Evolutionary conservation across 2,888 invertebrate genomes (phyloP).

Genomic region (Athalia rosae): DNA sequence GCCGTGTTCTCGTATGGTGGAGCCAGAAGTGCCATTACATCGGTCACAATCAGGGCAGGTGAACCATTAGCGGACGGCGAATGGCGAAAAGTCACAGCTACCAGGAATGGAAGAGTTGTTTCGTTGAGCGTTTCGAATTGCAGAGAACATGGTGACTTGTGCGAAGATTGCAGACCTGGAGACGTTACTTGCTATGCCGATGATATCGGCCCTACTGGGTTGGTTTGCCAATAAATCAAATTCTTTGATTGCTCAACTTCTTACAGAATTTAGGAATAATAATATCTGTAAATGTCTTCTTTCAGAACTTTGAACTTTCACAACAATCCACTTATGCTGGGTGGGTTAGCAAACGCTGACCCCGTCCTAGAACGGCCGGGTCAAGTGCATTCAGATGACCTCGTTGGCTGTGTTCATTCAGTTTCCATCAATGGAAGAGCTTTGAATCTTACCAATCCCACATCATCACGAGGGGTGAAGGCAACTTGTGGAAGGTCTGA

Average conservation of each 20-base stretch:
- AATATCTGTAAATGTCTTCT: conserved; percentile 49
- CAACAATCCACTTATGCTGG: conserved; percentile 89
- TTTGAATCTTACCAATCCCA: conserved; percentile 86
- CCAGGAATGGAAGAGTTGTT: conserved; percentile 91
- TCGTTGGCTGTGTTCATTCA: conserved; percentile 95
- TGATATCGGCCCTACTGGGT: conserved; percentile 92
- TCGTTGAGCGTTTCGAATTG: conserved; percentile 89
- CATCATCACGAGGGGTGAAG: conserved; percentile 83
- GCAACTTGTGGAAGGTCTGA: conserved; percentile 85
- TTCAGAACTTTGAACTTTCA: conserved; percentile 93
- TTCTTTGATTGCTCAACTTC: background rate
- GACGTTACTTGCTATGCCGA: conserved; percentile 89
- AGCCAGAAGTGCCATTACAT: conserved; percentile 90
- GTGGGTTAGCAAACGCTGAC: conserved; percentile 89
- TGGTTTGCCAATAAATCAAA: conserved; percentile 69
- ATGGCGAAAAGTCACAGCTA: conserved; percentile 95
- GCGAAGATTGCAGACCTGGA: conserved; percentile 90
- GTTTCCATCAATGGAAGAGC: conserved; percentile 90
- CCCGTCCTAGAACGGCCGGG: conserved; percentile 92
- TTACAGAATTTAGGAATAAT: conserved; percentile 29
- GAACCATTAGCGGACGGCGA: conserved; percentile 86
- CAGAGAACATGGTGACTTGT: conserved; percentile 89
- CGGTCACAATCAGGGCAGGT: conserved; percentile 81
- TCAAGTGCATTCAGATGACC: conserved; percentile 93
- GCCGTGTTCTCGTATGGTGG: conserved; percentile 94